Conservation (phyloP, 2,797 vertebrate genomes). For the Gastrophryne carolinensis region DNA sequence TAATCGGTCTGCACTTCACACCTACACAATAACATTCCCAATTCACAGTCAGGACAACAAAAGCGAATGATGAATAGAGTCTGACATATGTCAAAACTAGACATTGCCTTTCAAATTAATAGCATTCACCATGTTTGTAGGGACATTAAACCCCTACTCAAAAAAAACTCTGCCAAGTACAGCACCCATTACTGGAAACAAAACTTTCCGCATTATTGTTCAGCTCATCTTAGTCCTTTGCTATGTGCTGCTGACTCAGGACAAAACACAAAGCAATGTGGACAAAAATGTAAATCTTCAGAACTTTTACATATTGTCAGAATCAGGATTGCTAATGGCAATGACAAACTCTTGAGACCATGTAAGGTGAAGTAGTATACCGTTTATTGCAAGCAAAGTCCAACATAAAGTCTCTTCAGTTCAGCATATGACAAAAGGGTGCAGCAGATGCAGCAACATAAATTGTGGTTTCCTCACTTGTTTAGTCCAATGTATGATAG, state of each 20-base stretch:
- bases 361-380: too few relatives aligned
- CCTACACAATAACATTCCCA: slow-evolving; percentile 50
- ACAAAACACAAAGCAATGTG: too few relatives aligned
- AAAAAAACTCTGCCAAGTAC: slow-evolving; percentile 46
- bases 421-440: too few relatives aligned
- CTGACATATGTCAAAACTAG: slow-evolving; percentile 43
- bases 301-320: too few relatives aligned
- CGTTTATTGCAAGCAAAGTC: too few relatives aligned
- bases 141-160: slow-evolving; percentile 53
- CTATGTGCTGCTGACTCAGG: neutral
- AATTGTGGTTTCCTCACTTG: too few relatives aligned
- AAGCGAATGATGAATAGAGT: slow-evolving; percentile 46
- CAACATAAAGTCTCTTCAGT: too few relatives aligned
- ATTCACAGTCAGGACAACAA: slow-evolving; percentile 48
- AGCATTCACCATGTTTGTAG: slow-evolving; percentile 40
- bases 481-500: too few relatives aligned
- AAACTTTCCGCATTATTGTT: slow-evolving; percentile 30
- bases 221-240: neutral
- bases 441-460: too few relatives aligned
- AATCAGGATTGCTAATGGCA: too few relatives aligned
- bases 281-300: too few relatives aligned
- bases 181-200: slow-evolving; percentile 18
- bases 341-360: too few relatives aligned
- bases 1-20: slow-evolving; percentile 47
- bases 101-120: slow-evolving; percentile 45